Evolutionary conservation across 2,888 invertebrate species (phyloP), one percentile per base, ranked within the genome.

Genomic region (Bedellia somnulentella): DNA sequence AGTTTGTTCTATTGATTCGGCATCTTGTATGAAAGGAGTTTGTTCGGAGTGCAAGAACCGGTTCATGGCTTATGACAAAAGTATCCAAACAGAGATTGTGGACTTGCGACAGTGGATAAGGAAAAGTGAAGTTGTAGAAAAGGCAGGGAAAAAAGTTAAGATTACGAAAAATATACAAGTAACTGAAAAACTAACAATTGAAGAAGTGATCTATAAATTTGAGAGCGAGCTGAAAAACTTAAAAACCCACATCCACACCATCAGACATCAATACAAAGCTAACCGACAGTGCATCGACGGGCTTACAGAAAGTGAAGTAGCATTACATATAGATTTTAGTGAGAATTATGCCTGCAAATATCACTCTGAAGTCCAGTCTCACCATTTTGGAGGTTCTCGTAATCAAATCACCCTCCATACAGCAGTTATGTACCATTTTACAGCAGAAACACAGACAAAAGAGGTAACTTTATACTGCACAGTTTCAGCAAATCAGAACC

Each of bases 301-400:
- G n/a, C n/a, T n/a, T n/a, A n/a, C n/a, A n/a, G n/a, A n/a, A n/a
- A n/a, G n/a, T n/a, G 38, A 38, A 29, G 29, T 35, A 14, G 18
- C 34, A 12, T 31, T 38, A 33, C 39, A 39, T 29, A 32, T 37
- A 25, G 35, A 37, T 26, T 39, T 35, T 27, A 32, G 30, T 12
- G 37, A 39, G 28, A 37, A 39, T 24, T 39, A 37, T 35, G 27
- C 29, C 15, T 39, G 35, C 31, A 39, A 39, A 24, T 37, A 37
- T 30, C 29, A 37, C 29, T 30, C 35, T 13, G 41, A 42, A 31
- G 35, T 41, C 13, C 41, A 43, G 27, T 34, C 37, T 16, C 31
- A 36, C 10, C 41, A 43, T 32, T 43, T 43, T 33, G 40, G 41
- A 14, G 37, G 40, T 22, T 33, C 27, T 34, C 35, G 41, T 10